A percentile compares a stretch with the other conserved stretches of the same genome.
These are phyloP conservation scores for Pseudopodoces humilis DNA, from an alignment of 2,113 vertebrate species.

Conservation along the genomic window DNA sequence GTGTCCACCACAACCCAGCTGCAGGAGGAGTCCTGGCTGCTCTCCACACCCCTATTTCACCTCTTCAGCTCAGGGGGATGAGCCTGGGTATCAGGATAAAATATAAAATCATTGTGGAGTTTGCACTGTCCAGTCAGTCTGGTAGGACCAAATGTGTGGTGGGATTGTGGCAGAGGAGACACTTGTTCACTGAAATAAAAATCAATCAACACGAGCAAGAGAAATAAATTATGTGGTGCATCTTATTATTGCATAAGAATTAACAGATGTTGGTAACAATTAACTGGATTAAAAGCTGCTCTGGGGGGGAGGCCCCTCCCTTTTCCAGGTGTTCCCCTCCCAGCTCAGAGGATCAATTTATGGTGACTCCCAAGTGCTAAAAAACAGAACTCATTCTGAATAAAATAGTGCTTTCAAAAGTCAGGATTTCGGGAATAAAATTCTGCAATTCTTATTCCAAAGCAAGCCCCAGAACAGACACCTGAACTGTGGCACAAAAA, in stretches of 20 bases:
- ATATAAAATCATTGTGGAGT: rapidly evolving
- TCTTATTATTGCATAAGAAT: background rate
- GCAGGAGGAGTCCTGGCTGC: background rate
- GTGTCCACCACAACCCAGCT: background rate
- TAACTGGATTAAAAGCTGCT: background rate
- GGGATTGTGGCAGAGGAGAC: background rate
- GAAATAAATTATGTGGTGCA: background rate
- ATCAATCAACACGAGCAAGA: background rate
- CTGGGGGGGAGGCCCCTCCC: background rate
- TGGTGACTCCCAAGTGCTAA: background rate
- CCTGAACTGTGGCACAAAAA: rapidly evolving
- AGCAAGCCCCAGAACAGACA: background rate
- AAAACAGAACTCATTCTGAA: background rate
- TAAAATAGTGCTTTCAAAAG: background rate
- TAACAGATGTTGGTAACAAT: background rate
- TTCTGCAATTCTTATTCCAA: background rate
- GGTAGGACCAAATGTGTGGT: no score
- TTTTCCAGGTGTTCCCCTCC: background rate
- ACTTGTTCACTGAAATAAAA: background rate
- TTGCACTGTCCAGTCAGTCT: background rate
- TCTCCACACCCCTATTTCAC: background rate
- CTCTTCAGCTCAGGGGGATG: background rate
- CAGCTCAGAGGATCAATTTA: background rate
- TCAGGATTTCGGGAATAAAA: background rate
- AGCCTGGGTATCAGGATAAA: no score